These are phyloP conservation scores for Dendroctonus valens DNA, from an alignment of 1,140 invertebrate species.

Conservation along the genomic window DNA sequence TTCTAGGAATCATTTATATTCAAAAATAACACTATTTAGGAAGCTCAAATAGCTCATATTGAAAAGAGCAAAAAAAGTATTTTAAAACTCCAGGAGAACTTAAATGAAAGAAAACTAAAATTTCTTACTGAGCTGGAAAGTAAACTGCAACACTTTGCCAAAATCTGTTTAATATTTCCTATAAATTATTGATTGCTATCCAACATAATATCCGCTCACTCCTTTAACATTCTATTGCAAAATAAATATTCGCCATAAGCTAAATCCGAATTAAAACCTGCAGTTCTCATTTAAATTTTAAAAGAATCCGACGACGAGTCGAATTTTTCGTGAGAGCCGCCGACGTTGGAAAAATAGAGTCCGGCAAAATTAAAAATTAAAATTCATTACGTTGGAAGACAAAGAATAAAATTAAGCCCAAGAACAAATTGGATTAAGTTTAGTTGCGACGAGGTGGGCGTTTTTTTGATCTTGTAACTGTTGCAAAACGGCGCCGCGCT, in stretches of 20 bases:
- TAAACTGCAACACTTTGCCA: too few species aligned
- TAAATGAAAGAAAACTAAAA: too few species aligned
- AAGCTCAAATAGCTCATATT: too few species aligned
- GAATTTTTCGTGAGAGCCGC: neutral
- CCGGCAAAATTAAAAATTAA: slow-evolving; percentile 26
- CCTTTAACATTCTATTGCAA: neutral
- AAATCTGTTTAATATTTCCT: too few species aligned
- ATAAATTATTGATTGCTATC: too few species aligned
- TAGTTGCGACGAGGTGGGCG: slow-evolving; percentile 1
- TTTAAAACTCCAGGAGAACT: too few species aligned
- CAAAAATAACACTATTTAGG: too few species aligned
- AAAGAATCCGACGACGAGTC: slow-evolving; percentile 3
- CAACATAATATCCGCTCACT: too few species aligned
- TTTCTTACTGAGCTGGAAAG: too few species aligned
- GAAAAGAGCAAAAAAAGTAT: too few species aligned
- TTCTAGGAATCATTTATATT: too few species aligned
- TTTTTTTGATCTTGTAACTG: slow-evolving; percentile 5
- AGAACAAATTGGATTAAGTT: slow-evolving; percentile 27
- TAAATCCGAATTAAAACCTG: slow-evolving; percentile 10
- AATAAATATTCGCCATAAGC: neutral
- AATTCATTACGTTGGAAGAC: slow-evolving; percentile 22
- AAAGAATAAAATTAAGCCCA: slow-evolving; percentile 20
- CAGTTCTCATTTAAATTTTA: slow-evolving; percentile 12
- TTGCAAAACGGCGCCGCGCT: neutral
- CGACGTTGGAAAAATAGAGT: slow-evolving; percentile 1